These are phyloP conservation scores for Lophotis ruficrista DNA, from an alignment of 2,113 vertebrate genomes.

Conservation along the genomic window DNA sequence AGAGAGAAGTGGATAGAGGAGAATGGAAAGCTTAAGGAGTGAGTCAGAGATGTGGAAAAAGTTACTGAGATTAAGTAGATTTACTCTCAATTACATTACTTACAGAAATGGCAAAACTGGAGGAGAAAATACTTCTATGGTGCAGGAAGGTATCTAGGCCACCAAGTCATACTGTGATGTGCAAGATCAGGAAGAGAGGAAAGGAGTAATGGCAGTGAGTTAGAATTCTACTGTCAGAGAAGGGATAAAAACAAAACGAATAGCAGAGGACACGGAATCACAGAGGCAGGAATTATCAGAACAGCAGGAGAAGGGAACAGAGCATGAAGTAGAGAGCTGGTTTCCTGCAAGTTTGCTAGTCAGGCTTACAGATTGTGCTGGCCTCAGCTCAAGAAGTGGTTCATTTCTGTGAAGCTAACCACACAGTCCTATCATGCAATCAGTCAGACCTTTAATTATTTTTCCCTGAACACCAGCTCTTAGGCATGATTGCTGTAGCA, in stretches of 20 bases:
- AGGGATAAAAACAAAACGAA: not conserved
- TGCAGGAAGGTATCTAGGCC: not conserved
- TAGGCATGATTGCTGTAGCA: constrained; percentile 1
- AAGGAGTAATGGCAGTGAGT: not conserved
- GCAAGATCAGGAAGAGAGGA: not conserved
- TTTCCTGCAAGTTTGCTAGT: not conserved
- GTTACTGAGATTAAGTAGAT: not conserved
- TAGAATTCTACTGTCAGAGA: not conserved
- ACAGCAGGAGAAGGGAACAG: not conserved
- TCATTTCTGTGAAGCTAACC: not conserved
- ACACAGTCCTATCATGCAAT: not conserved
- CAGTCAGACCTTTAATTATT: not conserved
- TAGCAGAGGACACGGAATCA: not conserved
- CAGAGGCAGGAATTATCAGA: not conserved
- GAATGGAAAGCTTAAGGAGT: not conserved
- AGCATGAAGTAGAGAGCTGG: not conserved
- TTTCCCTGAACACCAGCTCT: not conserved
- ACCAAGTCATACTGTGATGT: not conserved
- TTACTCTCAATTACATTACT: not conserved
- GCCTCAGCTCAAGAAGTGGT: not conserved
- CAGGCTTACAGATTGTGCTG: not conserved
- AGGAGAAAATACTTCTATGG: not conserved
- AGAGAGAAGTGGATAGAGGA: not conserved
- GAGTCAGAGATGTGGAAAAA: not conserved
- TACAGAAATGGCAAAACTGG: not conserved